These are phyloP conservation scores for Andrena chrysosceles DNA, from an alignment of 2,888 invertebrate species.

Conservation along the genomic window DNA sequence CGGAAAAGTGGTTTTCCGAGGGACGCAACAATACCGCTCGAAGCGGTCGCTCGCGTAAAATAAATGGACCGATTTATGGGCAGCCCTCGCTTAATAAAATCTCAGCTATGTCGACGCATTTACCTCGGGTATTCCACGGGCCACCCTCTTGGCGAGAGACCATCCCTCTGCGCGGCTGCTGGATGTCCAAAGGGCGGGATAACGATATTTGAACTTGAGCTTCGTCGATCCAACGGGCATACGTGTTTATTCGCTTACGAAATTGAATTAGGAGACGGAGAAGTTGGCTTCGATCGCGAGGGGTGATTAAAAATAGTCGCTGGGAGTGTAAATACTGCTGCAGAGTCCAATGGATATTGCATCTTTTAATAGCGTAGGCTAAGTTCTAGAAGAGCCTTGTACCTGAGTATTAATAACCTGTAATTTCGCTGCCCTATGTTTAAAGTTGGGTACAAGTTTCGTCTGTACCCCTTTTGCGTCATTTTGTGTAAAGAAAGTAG, in stretches of 20 bases:
- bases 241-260: not conserved
- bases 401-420: too few species aligned
- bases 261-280: not conserved
- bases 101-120: conserved; percentile 74
- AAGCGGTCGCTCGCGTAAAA: conserved; percentile 68
- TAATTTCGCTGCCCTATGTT: too few species aligned
- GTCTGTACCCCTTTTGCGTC: not conserved
- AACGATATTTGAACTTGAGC: conserved; percentile 8
- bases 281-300: not conserved
- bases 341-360: too few species aligned
- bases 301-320: too few species aligned
- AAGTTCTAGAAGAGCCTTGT: too few species aligned
- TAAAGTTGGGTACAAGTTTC: not conserved
- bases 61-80: conserved; percentile 81
- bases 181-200: not conserved
- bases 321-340: too few species aligned
- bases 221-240: not conserved
- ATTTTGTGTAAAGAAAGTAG: conserved; percentile 1
- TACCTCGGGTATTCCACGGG: conserved; percentile 20
- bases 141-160: not conserved
- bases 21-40: conserved; percentile 61
- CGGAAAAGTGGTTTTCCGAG: conserved; percentile 57
- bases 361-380: too few species aligned
- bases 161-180: conserved; percentile 2
- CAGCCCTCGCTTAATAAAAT: conserved; percentile 76